A percentile compares a stretch with the other conserved stretches of the same genome.
Evolutionary conservation across 2,113 vertebrate genomes (phyloP).

Genomic region (Lepisosteus oculatus): DNA sequence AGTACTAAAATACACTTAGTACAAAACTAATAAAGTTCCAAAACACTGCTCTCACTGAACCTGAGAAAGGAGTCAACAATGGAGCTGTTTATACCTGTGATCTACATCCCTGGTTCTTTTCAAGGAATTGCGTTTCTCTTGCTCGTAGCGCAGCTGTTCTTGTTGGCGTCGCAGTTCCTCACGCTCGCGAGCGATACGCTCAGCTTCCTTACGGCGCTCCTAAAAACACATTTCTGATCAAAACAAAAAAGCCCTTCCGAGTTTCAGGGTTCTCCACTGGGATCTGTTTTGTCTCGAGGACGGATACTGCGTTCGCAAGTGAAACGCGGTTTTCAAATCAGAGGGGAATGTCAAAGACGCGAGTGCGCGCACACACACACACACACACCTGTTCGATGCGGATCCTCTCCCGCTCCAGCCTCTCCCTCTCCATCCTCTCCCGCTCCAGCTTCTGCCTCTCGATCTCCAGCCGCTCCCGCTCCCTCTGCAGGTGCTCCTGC

Average conservation of each 20-base stretch:
- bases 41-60: neutral
- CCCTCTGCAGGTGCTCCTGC: constrained; percentile 85
- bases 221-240: constrained; percentile 40
- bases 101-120: constrained; percentile 92
- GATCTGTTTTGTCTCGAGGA: no score
- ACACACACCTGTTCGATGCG: constrained; percentile 90
- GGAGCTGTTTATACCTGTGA: constrained; percentile 69
- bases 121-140: constrained; percentile 91
- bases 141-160: constrained; percentile 95
- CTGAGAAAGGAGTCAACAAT: neutral
- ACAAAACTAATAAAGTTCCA: no score
- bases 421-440: constrained; percentile 92
- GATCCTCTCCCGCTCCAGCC: constrained; percentile 89
- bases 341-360: neutral
- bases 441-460: constrained; percentile 94
- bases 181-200: constrained; percentile 87
- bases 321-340: neutral
- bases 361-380: neutral
- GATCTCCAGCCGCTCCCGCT: constrained; percentile 89
- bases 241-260: no score
- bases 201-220: constrained; percentile 93
- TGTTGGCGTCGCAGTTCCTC: constrained; percentile 92
- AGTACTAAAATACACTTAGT: no score
- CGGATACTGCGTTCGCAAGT: no score
- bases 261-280: no score